These are phyloP conservation scores for Coremacera marginata DNA, from an alignment of 2,888 invertebrate species.

Conservation along the genomic window DNA sequence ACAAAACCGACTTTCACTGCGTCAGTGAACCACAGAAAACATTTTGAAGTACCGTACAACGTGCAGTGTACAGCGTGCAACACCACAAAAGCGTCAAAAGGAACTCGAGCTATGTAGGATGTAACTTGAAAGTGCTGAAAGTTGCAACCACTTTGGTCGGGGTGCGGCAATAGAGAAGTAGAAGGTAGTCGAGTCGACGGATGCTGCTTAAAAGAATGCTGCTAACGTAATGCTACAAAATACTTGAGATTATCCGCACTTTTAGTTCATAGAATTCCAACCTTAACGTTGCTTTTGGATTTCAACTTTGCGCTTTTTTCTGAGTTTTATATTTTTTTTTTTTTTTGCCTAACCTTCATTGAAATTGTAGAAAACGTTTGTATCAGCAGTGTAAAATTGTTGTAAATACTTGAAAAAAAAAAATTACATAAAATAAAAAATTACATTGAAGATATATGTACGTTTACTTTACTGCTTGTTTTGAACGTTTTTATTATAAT, in stretches of 20 bases:
- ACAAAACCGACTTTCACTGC: slow-evolving; percentile 19
- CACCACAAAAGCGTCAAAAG: slow-evolving; percentile 24
- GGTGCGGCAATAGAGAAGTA: neutral
- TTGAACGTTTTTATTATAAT: neutral
- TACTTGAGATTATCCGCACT: slow-evolving; percentile 40
- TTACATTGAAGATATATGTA: neutral
- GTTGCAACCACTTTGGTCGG: neutral
- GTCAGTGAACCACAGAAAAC: slow-evolving; percentile 25
- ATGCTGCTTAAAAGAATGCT: slow-evolving; percentile 1
- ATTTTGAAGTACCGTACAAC: neutral
- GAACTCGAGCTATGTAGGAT: neutral
- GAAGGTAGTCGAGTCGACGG: neutral
- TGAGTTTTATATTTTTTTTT: neutral
- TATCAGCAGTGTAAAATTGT: neutral
- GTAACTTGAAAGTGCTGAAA: neutral
- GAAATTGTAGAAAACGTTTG: slow-evolving; percentile 8
- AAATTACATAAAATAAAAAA: too few relatives aligned
- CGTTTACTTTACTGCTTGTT: neutral
- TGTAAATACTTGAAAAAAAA: neutral
- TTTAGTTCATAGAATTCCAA: slow-evolving; percentile 22
- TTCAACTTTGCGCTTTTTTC: slow-evolving; percentile 1
- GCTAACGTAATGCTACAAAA: slow-evolving; percentile 38
- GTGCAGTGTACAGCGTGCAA: neutral
- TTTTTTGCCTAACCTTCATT: neutral
- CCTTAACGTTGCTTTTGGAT: slow-evolving; percentile 10